Evolutionary conservation across 2,888 invertebrate species (phyloP).

Genomic region (Poecilobothrus nobilitatus): DNA sequence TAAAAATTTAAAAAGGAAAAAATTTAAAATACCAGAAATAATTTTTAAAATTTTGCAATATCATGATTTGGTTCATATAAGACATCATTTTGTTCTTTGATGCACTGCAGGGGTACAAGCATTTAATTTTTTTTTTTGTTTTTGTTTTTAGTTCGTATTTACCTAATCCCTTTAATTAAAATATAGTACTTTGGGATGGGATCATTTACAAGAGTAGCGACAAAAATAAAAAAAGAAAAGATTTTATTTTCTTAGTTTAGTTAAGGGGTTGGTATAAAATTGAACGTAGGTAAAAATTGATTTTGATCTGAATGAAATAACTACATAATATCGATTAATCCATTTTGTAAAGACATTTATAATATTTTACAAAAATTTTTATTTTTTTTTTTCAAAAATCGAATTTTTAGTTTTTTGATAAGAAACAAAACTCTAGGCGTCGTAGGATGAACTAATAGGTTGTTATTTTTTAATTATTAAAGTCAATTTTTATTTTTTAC

Average conservation of each 20-base stretch:
- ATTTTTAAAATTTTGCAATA: neutral
- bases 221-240: no score
- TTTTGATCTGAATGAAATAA: no score
- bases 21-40: no score
- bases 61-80: neutral
- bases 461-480: no score
- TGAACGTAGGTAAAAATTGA: no score
- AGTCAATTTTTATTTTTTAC: no score
- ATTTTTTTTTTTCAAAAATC: no score
- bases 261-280: neutral
- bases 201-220: neutral
- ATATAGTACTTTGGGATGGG: neutral
- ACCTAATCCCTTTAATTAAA: conserved; percentile 26
- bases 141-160: conserved; percentile 20
- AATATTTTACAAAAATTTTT: neutral
- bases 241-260: no score
- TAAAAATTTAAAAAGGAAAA: no score
- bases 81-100: neutral
- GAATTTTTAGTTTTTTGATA: neutral
- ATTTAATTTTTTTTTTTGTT: conserved; percentile 18
- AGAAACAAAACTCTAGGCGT: no score
- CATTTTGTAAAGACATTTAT: neutral
- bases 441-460: no score
- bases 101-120: conserved; percentile 19
- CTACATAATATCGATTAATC: neutral